Conservation (phyloP, 2,888 invertebrate species). For the Melanostoma scalare region DNA sequence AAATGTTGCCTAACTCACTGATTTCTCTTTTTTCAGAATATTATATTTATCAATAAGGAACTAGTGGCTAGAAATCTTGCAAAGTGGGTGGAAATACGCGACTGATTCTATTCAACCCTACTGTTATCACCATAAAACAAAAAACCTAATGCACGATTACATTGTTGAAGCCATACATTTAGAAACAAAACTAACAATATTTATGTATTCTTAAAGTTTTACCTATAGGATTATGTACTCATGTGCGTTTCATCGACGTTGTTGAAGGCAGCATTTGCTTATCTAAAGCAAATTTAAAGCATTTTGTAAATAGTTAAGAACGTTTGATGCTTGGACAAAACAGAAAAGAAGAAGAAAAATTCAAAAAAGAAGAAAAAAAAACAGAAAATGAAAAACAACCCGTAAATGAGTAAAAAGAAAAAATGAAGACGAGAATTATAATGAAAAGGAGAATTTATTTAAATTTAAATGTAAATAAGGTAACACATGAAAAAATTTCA, state of each 20-base stretch:
- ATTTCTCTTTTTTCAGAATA: conserved; percentile 84
- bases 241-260: conserved; percentile 43
- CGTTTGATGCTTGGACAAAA: conserved; percentile 59
- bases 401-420: conserved; percentile 29
- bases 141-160: conserved; percentile 57
- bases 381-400: conserved; percentile 27
- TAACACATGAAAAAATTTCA: conserved; percentile 54
- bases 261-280: conserved; percentile 57
- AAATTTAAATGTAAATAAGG: conserved; percentile 64
- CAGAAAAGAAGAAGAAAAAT: too few species aligned
- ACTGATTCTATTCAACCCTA: conserved; percentile 76
- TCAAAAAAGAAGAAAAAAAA: conserved; percentile 11
- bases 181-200: conserved; percentile 47
- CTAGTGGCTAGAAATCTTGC: conserved; percentile 92
- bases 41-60: conserved; percentile 93
- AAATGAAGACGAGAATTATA: conserved; percentile 45
- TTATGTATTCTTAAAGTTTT: conserved; percentile 66
- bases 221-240: conserved; percentile 68
- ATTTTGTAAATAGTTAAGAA: conserved; percentile 70
- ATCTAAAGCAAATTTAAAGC: conserved; percentile 55
- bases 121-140: conserved; percentile 54
- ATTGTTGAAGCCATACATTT: conserved; percentile 64
- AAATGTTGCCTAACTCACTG: conserved; percentile 8
- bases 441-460: conserved; percentile 60
- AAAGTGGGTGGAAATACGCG: conserved; percentile 85